phyloP scores from a whole-genome alignment of 30 jellyfish, hydroid and myxozoan species.

The Chironex yamaguchii region DNA sequence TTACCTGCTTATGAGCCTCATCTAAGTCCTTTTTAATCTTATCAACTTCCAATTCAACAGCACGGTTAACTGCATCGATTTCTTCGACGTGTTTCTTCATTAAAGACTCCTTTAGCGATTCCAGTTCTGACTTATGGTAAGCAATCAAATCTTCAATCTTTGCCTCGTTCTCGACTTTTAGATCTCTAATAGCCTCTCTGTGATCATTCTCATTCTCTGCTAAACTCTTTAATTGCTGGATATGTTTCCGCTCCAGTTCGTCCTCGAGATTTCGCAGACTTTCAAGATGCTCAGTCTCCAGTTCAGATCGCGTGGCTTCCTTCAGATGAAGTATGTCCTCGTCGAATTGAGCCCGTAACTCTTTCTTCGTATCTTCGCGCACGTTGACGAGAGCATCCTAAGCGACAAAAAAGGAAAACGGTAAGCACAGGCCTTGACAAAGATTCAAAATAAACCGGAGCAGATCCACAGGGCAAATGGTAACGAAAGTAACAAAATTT shows the following conservation, averaged over 20 bases:
- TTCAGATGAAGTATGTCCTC: conserved; percentile 33
- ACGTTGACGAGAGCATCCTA: background rate
- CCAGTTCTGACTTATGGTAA: conserved; percentile 22
- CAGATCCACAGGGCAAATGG: too few relatives aligned
- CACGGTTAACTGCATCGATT: conserved; percentile 25
- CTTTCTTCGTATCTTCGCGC: conserved; percentile 20
- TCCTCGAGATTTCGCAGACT: conserved; percentile 46
- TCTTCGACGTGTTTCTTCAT: conserved; percentile 4
- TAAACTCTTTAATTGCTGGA: conserved; percentile 58
- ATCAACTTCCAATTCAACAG: conserved; percentile 23
- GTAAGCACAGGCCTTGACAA: too few relatives aligned
- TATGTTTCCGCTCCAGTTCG: conserved; percentile 53
- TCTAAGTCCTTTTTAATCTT: conserved; percentile 28
- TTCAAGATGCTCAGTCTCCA: conserved; percentile 7
- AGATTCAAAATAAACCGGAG: too few relatives aligned
- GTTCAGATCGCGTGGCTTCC: conserved; percentile 54
- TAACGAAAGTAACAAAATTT: too few relatives aligned
- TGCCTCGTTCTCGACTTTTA: conserved; percentile 50
- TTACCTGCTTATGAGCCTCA: conserved; percentile 67
- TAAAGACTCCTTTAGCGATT: conserved; percentile 1
- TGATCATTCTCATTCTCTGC: conserved; percentile 54
- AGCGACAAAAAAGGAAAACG: too few relatives aligned
- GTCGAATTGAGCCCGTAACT: conserved; percentile 17
- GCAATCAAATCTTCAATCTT: conserved; percentile 31
- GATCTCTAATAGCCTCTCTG: conserved; percentile 24